Percentiles rank a stretch among this genome's conserved stretches.
Evolutionary conservation across 2,888 invertebrate genomes (phyloP).

Genomic region (Campaea margaritaria): DNA sequence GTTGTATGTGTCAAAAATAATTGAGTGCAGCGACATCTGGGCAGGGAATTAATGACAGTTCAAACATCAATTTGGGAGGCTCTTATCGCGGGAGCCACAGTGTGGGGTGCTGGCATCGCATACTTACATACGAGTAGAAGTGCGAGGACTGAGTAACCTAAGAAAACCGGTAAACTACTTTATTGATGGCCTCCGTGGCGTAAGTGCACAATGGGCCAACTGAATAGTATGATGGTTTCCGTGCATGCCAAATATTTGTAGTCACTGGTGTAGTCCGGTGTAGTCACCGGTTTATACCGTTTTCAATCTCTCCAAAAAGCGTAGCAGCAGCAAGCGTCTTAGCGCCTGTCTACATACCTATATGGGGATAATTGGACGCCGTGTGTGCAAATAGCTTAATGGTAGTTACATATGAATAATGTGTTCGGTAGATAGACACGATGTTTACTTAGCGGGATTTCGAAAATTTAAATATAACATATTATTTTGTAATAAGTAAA

Average conservation of each 20-base stretch:
- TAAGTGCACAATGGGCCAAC: too few relatives aligned
- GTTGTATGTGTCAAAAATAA: conserved; percentile 81
- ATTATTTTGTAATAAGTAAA: too few relatives aligned
- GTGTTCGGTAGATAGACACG: not conserved
- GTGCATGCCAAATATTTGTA: too few relatives aligned
- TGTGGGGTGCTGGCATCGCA: conserved; percentile 61
- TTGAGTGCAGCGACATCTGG: conserved; percentile 79
- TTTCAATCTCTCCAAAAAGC: conserved; percentile 1
- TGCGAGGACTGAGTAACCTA: conserved; percentile 18
- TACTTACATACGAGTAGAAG: conserved; percentile 49
- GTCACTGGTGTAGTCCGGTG: too few relatives aligned
- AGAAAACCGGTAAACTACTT: not conserved
- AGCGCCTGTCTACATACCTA: conserved; percentile 55
- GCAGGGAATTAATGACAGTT: conserved; percentile 80
- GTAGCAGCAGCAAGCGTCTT: conserved; percentile 28
- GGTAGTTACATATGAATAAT: conserved; percentile 8
- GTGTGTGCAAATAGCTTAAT: conserved; percentile 44
- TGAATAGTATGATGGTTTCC: too few relatives aligned
- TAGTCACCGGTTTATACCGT: not conserved
- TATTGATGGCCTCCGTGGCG: too few relatives aligned
- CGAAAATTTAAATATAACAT: not conserved
- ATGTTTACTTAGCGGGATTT: not conserved
- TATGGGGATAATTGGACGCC: conserved; percentile 59
- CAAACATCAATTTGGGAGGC: conserved; percentile 79
- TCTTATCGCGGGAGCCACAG: conserved; percentile 73